These are phyloP conservation scores for Clusia tigrina DNA, from an alignment of 2,888 invertebrate species.

Conservation along the genomic window DNA sequence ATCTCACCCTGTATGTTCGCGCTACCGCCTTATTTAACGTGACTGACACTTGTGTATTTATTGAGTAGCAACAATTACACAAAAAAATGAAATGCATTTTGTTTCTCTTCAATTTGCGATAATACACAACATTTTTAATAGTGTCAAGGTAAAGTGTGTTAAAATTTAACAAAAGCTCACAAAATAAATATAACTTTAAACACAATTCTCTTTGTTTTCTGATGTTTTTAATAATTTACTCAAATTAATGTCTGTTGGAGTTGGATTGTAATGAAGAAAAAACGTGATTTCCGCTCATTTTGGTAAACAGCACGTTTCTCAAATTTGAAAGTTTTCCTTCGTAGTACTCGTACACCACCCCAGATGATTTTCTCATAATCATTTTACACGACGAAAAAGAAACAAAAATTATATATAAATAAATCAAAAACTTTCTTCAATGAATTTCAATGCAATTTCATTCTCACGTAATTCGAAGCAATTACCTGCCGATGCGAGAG, in stretches of 20 bases:
- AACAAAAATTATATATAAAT: no score
- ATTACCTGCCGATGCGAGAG: background rate
- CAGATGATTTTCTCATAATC: no score
- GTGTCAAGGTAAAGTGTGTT: background rate
- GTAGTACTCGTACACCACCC: no score
- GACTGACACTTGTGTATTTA: background rate
- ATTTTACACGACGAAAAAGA: no score
- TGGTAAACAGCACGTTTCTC: background rate
- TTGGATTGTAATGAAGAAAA: background rate
- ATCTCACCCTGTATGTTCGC: no score
- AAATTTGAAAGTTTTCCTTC: background rate
- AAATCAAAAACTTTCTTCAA: background rate
- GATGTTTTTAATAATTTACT: no score
- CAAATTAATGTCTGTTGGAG: no score
- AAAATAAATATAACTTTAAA: background rate
- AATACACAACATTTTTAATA: background rate
- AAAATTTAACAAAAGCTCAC: background rate
- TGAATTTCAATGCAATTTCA: background rate
- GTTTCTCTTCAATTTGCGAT: no score
- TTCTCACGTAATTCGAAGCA: background rate
- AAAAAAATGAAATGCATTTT: no score
- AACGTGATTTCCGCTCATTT: background rate
- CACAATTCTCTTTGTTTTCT: no score
- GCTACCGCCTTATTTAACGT: no score
- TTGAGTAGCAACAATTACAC: background rate